Evolutionary conservation across 64 coral and sea anemone genomes (phyloP).

Genomic region (Montipora capricornis): DNA sequence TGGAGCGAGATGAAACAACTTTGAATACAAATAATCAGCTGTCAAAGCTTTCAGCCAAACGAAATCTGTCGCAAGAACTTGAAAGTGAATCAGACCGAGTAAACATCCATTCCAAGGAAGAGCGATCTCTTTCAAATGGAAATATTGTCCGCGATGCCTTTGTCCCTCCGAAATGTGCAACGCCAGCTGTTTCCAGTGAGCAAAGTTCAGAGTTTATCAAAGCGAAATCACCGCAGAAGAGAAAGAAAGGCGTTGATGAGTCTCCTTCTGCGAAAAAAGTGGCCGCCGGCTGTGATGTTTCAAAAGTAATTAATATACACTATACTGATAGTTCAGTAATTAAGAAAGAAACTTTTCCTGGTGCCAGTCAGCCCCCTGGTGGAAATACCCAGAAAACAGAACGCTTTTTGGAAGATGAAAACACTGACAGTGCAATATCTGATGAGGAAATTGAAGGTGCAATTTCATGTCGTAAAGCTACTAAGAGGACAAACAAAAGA

Average conservation of each 20-base stretch:
- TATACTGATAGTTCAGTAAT: neutral
- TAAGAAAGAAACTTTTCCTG: slow-evolving; percentile 18
- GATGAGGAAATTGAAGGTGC: slow-evolving; percentile 87
- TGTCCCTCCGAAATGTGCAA: slow-evolving; percentile 79
- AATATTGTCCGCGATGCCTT: slow-evolving; percentile 33
- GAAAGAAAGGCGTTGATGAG: slow-evolving; percentile 47
- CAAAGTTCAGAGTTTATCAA: slow-evolving; percentile 45
- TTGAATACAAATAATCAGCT: slow-evolving; percentile 29
- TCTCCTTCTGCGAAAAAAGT: neutral
- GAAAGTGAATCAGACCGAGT: neutral
- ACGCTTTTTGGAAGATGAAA: slow-evolving; percentile 68
- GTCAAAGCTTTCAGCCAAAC: slow-evolving; percentile 1
- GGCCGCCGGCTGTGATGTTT: neutral
- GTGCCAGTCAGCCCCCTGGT: slow-evolving; percentile 76
- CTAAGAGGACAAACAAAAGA: neutral
- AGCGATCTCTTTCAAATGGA: neutral
- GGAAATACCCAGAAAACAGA: slow-evolving; percentile 35
- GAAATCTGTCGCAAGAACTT: slow-evolving; percentile 51
- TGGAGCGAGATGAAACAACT: slow-evolving; percentile 22
- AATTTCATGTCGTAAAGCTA: slow-evolving; percentile 32
- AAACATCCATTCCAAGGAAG: neutral
- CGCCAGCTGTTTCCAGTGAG: slow-evolving; percentile 46
- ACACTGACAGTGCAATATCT: slow-evolving; percentile 96
- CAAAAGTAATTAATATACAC: neutral
- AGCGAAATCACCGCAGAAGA: slow-evolving; percentile 63